Conservation (phyloP, 2,113 vertebrate species). For the Sturnira hondurensis region DNA sequence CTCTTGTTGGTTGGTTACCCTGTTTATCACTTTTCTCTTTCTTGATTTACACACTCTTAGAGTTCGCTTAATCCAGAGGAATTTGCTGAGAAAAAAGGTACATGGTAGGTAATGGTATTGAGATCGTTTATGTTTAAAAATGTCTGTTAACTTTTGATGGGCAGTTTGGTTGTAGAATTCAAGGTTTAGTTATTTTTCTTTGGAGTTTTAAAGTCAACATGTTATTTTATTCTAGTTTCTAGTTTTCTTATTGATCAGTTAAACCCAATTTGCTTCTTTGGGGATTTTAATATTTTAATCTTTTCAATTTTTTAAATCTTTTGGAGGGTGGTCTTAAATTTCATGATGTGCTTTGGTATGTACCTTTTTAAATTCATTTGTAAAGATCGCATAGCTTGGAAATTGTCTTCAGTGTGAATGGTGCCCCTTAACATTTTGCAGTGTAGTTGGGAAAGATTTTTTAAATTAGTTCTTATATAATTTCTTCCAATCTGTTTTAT, state of each 20-base stretch:
- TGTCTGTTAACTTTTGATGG: background rate
- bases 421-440: background rate
- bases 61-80: background rate
- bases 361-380: background rate
- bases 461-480: background rate
- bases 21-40: background rate
- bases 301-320: too few species aligned
- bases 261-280: background rate
- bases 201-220: background rate
- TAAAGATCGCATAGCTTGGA: background rate
- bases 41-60: background rate
- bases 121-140: background rate
- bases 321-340: background rate
- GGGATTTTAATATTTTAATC: background rate
- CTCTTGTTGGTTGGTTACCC: background rate
- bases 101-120: background rate
- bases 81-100: background rate
- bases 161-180: background rate
- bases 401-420: background rate
- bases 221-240: background rate
- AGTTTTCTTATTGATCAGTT: background rate
- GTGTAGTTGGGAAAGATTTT: background rate
- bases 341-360: background rate
- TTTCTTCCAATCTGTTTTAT: background rate
- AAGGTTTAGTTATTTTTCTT: background rate